Conservation (phyloP, 2,797 vertebrate species). For the Gymnothorax reevesii region DNA sequence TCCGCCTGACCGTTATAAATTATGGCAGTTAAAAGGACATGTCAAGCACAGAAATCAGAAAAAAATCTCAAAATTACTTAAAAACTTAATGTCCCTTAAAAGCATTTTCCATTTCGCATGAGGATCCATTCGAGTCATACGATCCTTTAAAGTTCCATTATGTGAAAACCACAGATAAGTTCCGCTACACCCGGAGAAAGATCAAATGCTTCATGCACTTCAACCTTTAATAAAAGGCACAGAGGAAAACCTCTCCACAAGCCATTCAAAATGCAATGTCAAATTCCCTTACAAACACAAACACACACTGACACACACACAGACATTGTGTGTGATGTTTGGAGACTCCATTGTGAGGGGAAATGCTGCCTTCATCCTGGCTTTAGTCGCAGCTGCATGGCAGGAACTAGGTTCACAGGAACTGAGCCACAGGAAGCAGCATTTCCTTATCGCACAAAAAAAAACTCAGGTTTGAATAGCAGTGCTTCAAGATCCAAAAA, state of each 20-base stretch:
- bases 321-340: background rate
- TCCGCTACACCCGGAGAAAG: background rate
- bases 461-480: background rate
- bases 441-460: slow-evolving; percentile 50
- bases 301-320: background rate
- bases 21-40: background rate
- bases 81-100: too few species aligned
- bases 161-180: background rate
- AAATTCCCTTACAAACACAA: background rate
- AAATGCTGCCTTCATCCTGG: background rate
- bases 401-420: background rate
- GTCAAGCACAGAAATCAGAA: background rate
- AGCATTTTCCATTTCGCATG: background rate
- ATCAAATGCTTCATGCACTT: background rate
- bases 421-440: slow-evolving; percentile 48
- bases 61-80: too few species aligned
- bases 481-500: background rate
- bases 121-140: background rate
- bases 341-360: background rate
- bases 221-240: background rate
- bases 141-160: background rate
- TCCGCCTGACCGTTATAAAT: too few species aligned
- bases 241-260: background rate
- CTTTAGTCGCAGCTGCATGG: background rate
- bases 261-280: background rate